These are phyloP conservation scores for Promerops cafer DNA, from an alignment of 2,113 vertebrate species.

Conservation along the genomic window DNA sequence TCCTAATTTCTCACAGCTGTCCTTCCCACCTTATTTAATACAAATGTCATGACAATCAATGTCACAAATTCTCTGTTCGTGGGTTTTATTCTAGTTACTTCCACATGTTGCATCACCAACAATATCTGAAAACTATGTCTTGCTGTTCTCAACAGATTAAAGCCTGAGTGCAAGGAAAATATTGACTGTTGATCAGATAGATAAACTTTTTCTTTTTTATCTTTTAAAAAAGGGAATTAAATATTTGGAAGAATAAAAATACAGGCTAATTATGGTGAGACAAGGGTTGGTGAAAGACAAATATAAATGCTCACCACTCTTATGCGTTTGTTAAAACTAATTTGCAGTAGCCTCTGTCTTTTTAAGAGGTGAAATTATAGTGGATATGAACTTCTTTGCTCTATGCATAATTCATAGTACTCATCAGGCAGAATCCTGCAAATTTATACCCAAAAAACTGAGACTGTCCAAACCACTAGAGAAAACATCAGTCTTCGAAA, in stretches of 20 bases:
- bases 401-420: background rate
- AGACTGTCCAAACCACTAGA: background rate
- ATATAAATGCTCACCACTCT: background rate
- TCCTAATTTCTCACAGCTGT: constrained; percentile 13
- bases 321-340: background rate
- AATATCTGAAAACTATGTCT: background rate
- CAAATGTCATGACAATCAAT: constrained; percentile 41
- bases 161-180: background rate
- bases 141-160: background rate
- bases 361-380: background rate
- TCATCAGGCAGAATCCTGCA: background rate
- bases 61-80: background rate
- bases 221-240: background rate
- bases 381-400: background rate
- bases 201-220: background rate
- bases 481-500: background rate
- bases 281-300: background rate
- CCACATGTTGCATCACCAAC: background rate
- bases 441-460: background rate
- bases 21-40: constrained; percentile 16
- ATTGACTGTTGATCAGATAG: background rate
- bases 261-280: background rate
- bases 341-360: background rate
- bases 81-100: constrained; percentile 39
- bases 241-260: background rate